A percentile compares a stretch with the other conserved stretches of the same genome.
phyloP scores from a whole-genome alignment of 2,888 invertebrate species.

The Microchrysa polita region DNA sequence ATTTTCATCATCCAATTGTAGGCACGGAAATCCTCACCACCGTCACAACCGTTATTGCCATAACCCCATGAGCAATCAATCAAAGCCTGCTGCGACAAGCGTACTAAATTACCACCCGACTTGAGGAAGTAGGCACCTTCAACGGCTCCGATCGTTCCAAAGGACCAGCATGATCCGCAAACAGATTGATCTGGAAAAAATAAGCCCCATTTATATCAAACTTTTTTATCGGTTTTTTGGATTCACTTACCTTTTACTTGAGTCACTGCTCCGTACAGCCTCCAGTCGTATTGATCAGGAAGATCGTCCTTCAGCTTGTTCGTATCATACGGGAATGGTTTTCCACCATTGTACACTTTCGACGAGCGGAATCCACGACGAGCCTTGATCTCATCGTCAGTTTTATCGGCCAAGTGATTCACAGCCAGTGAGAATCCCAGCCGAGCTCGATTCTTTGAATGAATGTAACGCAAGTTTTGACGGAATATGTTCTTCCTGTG shows the following conservation, averaged over 20 bases:
- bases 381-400: conserved; percentile 78
- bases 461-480: conserved; percentile 85
- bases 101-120: conserved; percentile 79
- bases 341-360: conserved; percentile 75
- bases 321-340: conserved; percentile 79
- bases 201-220: background rate
- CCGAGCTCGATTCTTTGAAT: conserved; percentile 82
- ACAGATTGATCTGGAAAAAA: conserved; percentile 90
- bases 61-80: conserved; percentile 97
- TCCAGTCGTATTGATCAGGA: conserved; percentile 88
- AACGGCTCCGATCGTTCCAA: conserved; percentile 91
- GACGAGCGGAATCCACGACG: conserved; percentile 74
- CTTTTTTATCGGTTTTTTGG: too few species aligned
- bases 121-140: conserved; percentile 91
- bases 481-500: conserved; percentile 81
- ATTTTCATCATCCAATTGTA: conserved; percentile 94
- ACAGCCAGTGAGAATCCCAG: conserved; percentile 78
- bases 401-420: conserved; percentile 89
- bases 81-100: conserved; percentile 92
- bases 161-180: conserved; percentile 98
- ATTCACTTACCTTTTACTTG: conserved; percentile 81
- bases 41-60: conserved; percentile 97
- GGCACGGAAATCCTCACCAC: conserved; percentile 94
- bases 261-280: conserved; percentile 90
- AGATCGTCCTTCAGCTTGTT: conserved; percentile 67